Percentiles rank a stretch among this genome's conserved stretches.
Conservation (phyloP, 2,797 vertebrate genomes). For the Neosilurus mollespiculum region DNA sequence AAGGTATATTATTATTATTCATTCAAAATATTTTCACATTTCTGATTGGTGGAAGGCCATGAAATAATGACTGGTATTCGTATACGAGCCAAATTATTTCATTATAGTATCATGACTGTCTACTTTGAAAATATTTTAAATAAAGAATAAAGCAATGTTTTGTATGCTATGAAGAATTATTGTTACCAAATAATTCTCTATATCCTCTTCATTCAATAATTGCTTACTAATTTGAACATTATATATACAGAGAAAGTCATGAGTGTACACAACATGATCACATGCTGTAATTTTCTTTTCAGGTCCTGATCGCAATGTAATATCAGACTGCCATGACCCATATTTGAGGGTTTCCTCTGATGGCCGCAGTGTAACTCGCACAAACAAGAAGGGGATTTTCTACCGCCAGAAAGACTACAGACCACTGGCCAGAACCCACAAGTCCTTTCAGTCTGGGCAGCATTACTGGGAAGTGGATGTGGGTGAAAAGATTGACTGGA, state of each 20-base stretch:
- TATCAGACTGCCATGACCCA: constrained; percentile 49
- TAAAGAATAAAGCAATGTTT: too few species aligned
- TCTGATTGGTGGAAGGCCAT: too few species aligned
- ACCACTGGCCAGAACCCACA: constrained; percentile 48
- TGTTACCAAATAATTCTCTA: too few species aligned
- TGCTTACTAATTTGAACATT: too few species aligned
- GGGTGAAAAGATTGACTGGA: constrained; percentile 56
- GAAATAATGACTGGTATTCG: too few species aligned
- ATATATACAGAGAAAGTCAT: not conserved
- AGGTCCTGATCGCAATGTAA: constrained; percentile 54
- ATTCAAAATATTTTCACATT: not conserved
- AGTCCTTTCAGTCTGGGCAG: constrained; percentile 49
- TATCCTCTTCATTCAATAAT: too few species aligned
- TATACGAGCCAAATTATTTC: too few species aligned
- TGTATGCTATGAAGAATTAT: too few species aligned
- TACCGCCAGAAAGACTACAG: constrained; percentile 40
- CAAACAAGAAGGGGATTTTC: constrained; percentile 46
- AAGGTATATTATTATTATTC: not conserved
- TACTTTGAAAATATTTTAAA: too few species aligned
- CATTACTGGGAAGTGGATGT: constrained; percentile 60
- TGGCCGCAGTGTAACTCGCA: constrained; percentile 46
- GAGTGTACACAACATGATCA: not conserved
- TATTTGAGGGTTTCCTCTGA: constrained; percentile 50
- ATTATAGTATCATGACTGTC: too few species aligned
- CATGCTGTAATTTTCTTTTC: not conserved